Evolutionary conservation across 1,140 invertebrate species (phyloP), one percentile per base, ranked within the genome.

Genomic region (Drosophila mauritiana): DNA sequence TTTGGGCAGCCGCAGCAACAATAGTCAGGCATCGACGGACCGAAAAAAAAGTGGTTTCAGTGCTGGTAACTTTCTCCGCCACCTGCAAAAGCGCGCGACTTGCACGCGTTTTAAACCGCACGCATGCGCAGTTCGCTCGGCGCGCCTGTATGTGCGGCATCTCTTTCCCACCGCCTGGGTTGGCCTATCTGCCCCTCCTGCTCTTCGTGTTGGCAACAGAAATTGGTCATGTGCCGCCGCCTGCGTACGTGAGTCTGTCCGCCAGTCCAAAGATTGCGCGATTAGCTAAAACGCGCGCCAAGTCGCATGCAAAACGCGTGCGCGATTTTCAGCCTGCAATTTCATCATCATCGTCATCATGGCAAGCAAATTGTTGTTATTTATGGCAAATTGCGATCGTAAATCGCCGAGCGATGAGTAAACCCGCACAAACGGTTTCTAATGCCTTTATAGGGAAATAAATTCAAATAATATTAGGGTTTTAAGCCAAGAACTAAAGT

Each of bases 41-140:
- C 78, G 52, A 73, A 74, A 83, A 83, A 83, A 86, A 83, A 86
- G 84, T 89, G 78, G 83, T 80, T 88, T 88, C 84, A 86, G 88
- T 88, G 84, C 65, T 88, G 83, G 78, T 82, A 89, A 89, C 84
- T 89, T 89, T 89, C 84, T 89, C 84, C 80, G 42, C 79, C 82
- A 89, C 52, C 81, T 80, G 79, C 76, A 76, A 79, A 76, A 64
- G 67, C 54, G 46, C 63, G 49, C 72, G 54, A 62, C 59, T 68
- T 68, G 55, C 55, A 74, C 80, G 79, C 80, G 73, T 52, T 73
- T 82, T 52, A 36, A 69, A 45, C 77, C 51, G 70, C 73, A 85
- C 78, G 74, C 81, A 77, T 69, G 51, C 82, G 73, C 61, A 67
- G 62, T 75, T 17, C n/a, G 48, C 27, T 51, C 4, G 48, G 13